Evolutionary conservation across 2,797 vertebrate species (phyloP).

Genomic region (Labroides dimidiatus): DNA sequence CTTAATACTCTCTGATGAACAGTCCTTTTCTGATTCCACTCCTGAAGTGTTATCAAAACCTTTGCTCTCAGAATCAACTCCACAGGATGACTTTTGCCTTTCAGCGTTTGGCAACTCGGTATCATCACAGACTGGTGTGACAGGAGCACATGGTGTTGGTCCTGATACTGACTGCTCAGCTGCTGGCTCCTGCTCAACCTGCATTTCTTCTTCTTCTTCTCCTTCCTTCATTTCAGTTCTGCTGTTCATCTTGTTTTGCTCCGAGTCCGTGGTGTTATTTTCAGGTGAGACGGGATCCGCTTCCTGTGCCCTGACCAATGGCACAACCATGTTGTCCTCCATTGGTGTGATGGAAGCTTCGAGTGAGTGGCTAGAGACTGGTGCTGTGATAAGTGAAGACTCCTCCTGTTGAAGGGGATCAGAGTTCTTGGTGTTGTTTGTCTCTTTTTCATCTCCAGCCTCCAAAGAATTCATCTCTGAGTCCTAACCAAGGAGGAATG

Average conservation of each 20-base stretch:
- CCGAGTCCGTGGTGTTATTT: conserved; percentile 15
- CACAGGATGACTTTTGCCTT: conserved; percentile 10
- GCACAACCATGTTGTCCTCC: conserved; percentile 12
- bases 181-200: conserved; percentile 22
- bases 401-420: conserved; percentile 24
- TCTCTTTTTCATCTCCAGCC: conserved; percentile 70
- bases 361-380: conserved; percentile 17
- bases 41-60: conserved; percentile 6
- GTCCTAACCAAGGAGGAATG: conserved; percentile 75
- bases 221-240: conserved; percentile 9
- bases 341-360: conserved; percentile 1
- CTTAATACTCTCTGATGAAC: conserved; percentile 15
- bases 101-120: conserved; percentile 1
- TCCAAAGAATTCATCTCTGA: conserved; percentile 68
- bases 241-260: neutral
- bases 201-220: conserved; percentile 31
- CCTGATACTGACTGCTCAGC: conserved; percentile 4
- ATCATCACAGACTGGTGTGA: conserved; percentile 22
- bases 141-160: conserved; percentile 6
- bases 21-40: conserved; percentile 26
- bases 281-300: conserved; percentile 14
- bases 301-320: conserved; percentile 14
- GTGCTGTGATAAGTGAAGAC: neutral
- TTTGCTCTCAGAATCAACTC: neutral
- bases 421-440: conserved; percentile 2